Base-by-base conservation (phyloP, 2,113 vertebrate species). In the Thymallus thymallus region DNA sequence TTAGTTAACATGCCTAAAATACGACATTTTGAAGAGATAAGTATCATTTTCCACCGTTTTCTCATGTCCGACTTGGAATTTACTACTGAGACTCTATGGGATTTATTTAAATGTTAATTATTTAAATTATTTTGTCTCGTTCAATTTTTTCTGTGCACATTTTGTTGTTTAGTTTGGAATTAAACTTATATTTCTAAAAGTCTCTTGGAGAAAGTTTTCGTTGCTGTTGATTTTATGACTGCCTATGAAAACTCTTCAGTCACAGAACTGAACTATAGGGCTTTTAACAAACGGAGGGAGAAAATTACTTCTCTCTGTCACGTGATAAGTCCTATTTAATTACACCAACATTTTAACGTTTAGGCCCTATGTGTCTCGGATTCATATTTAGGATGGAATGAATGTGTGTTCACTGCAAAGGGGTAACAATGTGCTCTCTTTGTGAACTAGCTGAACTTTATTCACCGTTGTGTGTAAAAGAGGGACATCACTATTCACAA, bases 1-100 rank as follows among this genome's bases (percentile, higher is more conserved):
- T 88, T 96, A 94, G 76, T 66, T 62, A 3, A 78, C 78, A 45
- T 86, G 82, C 86, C 86, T 84, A 74, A 85, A 84, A 88, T 73
- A 77, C 81, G 85, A 84, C 83, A 88, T 88, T 89, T 86, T 87
- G 80, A 91, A 29, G 30, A 32, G 62, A 83, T 85, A 85, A n/a
- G n/a, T n/a, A n/a, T n/a, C n/a, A n/a, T n/a, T n/a, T n/a, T n/a
- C n/a, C n/a, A n/a, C n/a, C n/a, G n/a, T n/a, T n/a, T n/a, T n/a
- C 74, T 75, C 73, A 80, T 77, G 35, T 84, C 82, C 67, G n/a
- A 69, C 75, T 81, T 81, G 79, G 89, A 86, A 89, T 84, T 79
- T 81, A 66, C 46, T 79, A 68, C 75, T 74, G 66, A 74, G 56
- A 78, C 73, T 67, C 73, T 51, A 26, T 56, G 48, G 22, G 65